Evolutionary conservation across 2,113 vertebrate genomes (phyloP).

Genomic region (Plotosus lineatus): DNA sequence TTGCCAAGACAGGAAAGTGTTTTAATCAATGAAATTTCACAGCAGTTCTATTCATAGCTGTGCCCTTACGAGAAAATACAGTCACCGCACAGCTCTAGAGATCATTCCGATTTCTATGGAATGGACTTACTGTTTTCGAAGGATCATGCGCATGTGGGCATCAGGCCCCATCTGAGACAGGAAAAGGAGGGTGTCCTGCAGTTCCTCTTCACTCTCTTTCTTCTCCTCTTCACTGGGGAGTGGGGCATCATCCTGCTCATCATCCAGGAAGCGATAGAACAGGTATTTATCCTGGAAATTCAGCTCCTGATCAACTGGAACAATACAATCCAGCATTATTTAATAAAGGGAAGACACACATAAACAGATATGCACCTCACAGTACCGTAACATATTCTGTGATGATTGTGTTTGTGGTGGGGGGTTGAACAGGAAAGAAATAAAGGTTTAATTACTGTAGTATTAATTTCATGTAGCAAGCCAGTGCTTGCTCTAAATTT

Average conservation of each 20-base stretch:
- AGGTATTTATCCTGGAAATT: conserved; percentile 98
- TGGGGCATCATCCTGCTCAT: conserved; percentile 83
- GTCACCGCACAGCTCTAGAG: conserved; percentile 21
- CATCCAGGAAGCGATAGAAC: conserved; percentile 97
- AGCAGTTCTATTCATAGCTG: conserved; percentile 33
- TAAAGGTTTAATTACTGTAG: conserved; percentile 19
- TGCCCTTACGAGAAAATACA: conserved; percentile 16
- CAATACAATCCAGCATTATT: background rate
- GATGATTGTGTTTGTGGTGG: background rate
- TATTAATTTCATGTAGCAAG: conserved; percentile 5
- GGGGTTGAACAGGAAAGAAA: conserved; percentile 14
- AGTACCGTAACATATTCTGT: background rate
- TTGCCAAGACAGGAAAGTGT: background rate
- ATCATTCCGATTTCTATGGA: conserved; percentile 10
- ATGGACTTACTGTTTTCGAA: conserved; percentile 87
- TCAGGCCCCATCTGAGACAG: conserved; percentile 95
- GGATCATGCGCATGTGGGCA: conserved; percentile 97
- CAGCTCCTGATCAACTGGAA: conserved; percentile 89
- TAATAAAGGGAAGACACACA: background rate
- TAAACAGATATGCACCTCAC: conserved; percentile 1
- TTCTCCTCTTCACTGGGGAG: conserved; percentile 86
- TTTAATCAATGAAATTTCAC: conserved; percentile 25
- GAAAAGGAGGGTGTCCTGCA: conserved; percentile 90
- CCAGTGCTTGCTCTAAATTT: background rate
- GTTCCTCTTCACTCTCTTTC: conserved; percentile 89